Evolutionary conservation across 2,888 invertebrate genomes (phyloP), one percentile per base, ranked within the genome.

Genomic region (Laspeyria flexula): DNA sequence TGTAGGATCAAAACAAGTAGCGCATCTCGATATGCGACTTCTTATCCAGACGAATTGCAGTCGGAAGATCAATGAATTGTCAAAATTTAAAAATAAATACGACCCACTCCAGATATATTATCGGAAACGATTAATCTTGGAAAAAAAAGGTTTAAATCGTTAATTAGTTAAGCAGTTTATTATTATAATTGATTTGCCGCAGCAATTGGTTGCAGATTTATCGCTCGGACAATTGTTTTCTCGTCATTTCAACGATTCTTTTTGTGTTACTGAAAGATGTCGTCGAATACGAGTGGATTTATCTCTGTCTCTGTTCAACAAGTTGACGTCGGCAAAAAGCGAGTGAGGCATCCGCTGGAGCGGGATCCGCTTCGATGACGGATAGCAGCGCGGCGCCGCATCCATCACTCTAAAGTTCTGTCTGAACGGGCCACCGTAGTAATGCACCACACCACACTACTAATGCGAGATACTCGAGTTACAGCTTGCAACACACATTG

Each of bases 21-120:
- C 68, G 75, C 75, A 82, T 82, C 81, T 81, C 77, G 83, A 86
- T 83, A 79, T 71, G 67, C 37, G 39, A 69, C 71, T 75, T 77
- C 76, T 80, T 83, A 79, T 81, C 79, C 61, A 61, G 56, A 68
- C 62, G 69, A 60, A 65, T 68, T 48, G 31, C 33, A 45, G 48
- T 33, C 42, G 40, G 42, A 42, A 48, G 58, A 69, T 66, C 62
- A 67, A 73, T 69, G 56, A 65, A 62, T 60, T 60, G 47, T 58
- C 43, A n/a, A 47, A 47, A 47, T 50, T 50, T 38, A 60, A 55
- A 33, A 38, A 37, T 43, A 45, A 33, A 45, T 29, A 38, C 29
- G 11, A 31, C 23, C n/a, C n/a, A n/a, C n/a, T n/a, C n/a, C n/a
- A n/a, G 33, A 41, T 25, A 42, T 25, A 30, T 27, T 33, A 43